Evolutionary conservation across 2,888 invertebrate genomes (phyloP).

Genomic region (Caenorhabditis afra): DNA sequence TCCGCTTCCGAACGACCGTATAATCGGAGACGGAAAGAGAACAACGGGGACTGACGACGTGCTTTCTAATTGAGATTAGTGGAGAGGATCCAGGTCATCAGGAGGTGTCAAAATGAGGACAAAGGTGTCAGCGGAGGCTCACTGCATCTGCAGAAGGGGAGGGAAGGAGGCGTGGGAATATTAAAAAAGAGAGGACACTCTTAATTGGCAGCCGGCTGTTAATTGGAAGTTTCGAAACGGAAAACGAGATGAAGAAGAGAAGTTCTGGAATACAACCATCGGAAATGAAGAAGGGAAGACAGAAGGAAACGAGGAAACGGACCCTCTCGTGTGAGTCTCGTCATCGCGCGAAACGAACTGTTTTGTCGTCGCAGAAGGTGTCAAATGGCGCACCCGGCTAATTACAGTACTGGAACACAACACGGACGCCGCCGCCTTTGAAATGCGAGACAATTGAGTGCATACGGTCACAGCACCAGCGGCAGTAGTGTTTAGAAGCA

Average conservation of each 20-base stretch:
- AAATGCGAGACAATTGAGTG: conserved; percentile 42
- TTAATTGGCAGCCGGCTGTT: too few species aligned
- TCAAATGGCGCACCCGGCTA: conserved; percentile 28
- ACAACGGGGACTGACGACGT: conserved; percentile 13
- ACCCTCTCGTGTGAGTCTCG: too few species aligned
- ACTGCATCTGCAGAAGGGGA: background rate
- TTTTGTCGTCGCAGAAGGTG: conserved; percentile 22
- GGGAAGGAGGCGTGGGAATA: conserved; percentile 7
- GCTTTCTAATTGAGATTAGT: too few species aligned
- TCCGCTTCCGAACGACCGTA: conserved; percentile 23
- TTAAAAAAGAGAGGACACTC: conserved; percentile 7
- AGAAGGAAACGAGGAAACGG: too few species aligned
- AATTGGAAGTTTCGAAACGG: too few species aligned
- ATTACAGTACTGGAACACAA: conserved; percentile 19
- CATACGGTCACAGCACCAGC: conserved; percentile 57
- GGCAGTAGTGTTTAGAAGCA: too few species aligned
- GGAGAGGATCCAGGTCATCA: conserved; percentile 1
- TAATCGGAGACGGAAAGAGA: conserved; percentile 11
- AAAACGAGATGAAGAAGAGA: conserved; percentile 14
- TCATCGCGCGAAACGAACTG: too few species aligned
- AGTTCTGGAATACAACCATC: conserved; percentile 3
- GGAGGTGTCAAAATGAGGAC: conserved; percentile 1
- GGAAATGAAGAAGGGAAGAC: too few species aligned
- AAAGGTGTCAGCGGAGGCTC: background rate
- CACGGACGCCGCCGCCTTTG: conserved; percentile 32